Percentiles rank a stretch among this genome's conserved stretches.
Conservation (phyloP, 23 tunicate genomes). For the Botrylloides violaceus region DNA sequence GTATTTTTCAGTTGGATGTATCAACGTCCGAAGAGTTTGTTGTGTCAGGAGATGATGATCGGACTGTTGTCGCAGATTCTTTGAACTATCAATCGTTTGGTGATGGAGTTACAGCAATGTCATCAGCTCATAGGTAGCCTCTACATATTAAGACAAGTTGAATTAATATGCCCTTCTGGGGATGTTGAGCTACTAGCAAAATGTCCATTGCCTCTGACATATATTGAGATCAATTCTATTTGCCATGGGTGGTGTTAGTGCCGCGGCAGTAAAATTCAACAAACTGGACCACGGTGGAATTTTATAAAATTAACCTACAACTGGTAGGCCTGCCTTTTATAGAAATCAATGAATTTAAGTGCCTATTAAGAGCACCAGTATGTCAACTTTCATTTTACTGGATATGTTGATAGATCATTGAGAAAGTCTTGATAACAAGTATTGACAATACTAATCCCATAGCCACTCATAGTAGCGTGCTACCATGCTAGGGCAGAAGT, state of each 20-base stretch:
- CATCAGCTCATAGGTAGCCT: background rate
- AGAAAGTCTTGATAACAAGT: too few relatives aligned
- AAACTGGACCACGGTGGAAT: too few relatives aligned
- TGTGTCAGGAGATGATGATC: constrained; percentile 10
- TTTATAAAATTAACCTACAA: background rate
- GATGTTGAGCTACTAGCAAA: background rate
- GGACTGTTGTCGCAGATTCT: constrained; percentile 18
- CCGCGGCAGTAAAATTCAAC: background rate
- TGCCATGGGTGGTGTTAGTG: too few relatives aligned
- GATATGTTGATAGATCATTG: too few relatives aligned
- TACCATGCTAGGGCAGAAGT: too few relatives aligned
- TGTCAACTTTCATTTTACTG: too few relatives aligned
- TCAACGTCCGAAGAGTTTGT: constrained; percentile 3
- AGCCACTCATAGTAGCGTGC: too few relatives aligned
- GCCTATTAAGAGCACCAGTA: too few relatives aligned
- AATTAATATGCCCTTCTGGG: background rate
- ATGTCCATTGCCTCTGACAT: background rate
- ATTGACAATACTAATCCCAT: too few relatives aligned
- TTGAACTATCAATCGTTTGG: constrained; percentile 8
- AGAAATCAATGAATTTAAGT: too few relatives aligned
- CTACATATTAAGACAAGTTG: background rate
- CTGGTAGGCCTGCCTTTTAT: background rate
- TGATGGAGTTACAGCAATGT: background rate
- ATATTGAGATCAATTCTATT: background rate
- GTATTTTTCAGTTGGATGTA: background rate